phyloP scores from a whole-genome alignment of 2,888 invertebrate species.

The Hedychridium roseum region DNA sequence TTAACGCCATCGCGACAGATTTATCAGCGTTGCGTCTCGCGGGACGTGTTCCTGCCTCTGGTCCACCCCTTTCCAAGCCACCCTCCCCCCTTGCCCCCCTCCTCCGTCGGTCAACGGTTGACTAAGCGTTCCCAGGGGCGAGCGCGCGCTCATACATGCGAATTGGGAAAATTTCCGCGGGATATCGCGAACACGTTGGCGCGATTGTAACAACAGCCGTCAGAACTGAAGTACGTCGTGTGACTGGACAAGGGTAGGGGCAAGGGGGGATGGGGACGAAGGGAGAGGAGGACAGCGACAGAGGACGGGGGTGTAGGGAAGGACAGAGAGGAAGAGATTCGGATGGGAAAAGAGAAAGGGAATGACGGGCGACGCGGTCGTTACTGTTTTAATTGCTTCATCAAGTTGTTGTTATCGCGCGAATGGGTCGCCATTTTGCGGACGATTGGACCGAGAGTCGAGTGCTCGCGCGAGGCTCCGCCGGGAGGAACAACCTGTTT shows the following conservation, averaged over 20 bases:
- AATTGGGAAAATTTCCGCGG: constrained; percentile 57
- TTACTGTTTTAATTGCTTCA: constrained; percentile 61
- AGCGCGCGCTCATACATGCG: constrained; percentile 57
- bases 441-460: constrained; percentile 27
- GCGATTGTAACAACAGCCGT: constrained; percentile 50
- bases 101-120: constrained; percentile 43
- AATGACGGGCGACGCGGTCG: constrained; percentile 45
- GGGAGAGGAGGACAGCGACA: too few species aligned
- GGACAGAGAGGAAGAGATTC: constrained; percentile 8
- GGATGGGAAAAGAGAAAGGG: too few species aligned
- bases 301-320: too few species aligned
- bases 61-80: too few species aligned
- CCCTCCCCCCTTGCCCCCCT: too few species aligned
- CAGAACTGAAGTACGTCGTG: too few species aligned
- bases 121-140: constrained; percentile 54
- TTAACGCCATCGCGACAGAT: constrained; percentile 57
- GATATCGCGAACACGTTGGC: background rate
- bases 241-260: too few species aligned
- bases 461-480: too few species aligned
- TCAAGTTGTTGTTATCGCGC: constrained; percentile 57
- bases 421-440: constrained; percentile 47
- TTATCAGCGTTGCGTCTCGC: constrained; percentile 47
- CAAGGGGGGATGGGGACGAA: constrained; percentile 10
- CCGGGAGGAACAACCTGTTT: constrained; percentile 29
- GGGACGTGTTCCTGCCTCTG: constrained; percentile 52